Conservation (phyloP, 2,113 vertebrate species). For the Phodopus roborovskii region DNA sequence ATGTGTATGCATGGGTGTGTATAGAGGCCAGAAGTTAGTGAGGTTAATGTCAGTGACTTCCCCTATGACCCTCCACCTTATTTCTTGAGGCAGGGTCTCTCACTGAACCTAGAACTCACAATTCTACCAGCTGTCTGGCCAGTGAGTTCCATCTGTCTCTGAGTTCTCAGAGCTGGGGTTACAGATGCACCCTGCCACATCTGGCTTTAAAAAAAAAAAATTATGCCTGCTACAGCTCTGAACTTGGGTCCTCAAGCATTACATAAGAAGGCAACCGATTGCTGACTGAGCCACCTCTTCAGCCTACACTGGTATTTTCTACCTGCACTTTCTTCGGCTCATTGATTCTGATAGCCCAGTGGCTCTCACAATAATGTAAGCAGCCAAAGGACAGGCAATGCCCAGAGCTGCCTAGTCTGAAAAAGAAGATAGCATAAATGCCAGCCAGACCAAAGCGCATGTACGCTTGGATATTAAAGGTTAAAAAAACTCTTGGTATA, state of each 20-base stretch:
- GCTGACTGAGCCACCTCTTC: too few species aligned
- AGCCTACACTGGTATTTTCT: background rate
- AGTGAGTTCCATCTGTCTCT: background rate
- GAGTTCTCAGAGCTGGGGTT: background rate
- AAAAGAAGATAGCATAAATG: background rate
- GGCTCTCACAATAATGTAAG: background rate
- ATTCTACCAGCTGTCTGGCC: background rate
- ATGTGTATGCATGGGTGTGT: background rate
- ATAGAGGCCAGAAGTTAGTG: background rate
- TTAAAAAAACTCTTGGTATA: background rate
- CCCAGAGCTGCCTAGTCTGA: background rate
- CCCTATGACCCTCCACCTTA: background rate
- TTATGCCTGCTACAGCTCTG: background rate
- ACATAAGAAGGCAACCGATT: too few species aligned
- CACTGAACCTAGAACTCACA: background rate
- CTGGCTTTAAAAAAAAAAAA: background rate
- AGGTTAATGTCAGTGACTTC: background rate
- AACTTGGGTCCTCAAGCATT: background rate
- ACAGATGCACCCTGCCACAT: background rate
- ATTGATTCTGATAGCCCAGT: background rate
- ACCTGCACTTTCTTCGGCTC: background rate
- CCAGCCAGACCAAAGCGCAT: background rate
- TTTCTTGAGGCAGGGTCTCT: background rate
- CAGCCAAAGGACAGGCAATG: fast-evolving
- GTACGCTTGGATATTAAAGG: background rate